Evolutionary conservation across 2,113 vertebrate genomes (phyloP).

Genomic region (Malurus alboscapulatus): DNA sequence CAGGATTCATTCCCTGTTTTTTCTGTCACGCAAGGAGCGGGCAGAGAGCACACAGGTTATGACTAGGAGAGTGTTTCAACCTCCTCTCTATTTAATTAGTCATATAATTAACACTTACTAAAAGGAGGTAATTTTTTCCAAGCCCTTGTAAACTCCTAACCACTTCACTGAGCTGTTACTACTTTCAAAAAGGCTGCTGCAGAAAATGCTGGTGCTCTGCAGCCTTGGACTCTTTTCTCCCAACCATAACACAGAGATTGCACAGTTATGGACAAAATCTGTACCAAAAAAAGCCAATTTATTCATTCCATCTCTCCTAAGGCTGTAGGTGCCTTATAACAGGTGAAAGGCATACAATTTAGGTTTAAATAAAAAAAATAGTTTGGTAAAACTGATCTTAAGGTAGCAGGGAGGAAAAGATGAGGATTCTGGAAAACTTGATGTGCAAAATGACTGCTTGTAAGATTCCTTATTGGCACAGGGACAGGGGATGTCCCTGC

Average conservation of each 20-base stretch:
- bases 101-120: conserved; percentile 65
- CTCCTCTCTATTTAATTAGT: conserved; percentile 64
- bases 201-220: conserved; percentile 33
- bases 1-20: conserved; percentile 49
- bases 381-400: not conserved
- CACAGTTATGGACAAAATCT: not conserved
- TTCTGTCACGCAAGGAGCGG: conserved; percentile 38
- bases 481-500: not conserved
- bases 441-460: not conserved
- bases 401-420: not conserved
- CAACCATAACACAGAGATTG: not conserved
- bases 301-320: not conserved
- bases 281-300: not conserved
- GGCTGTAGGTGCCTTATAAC: not conserved
- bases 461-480: not conserved
- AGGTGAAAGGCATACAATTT: not conserved
- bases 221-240: not conserved
- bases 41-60: conserved; percentile 38
- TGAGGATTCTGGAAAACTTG: not conserved
- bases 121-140: conserved; percentile 52
- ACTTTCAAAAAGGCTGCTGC: conserved; percentile 3
- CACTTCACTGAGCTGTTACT: conserved; percentile 39
- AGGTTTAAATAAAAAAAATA: not conserved
- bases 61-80: conserved; percentile 53
- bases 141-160: conserved; percentile 45